phyloP scores from a whole-genome alignment of 2,797 vertebrate species.

The Sebastes baramenuke region DNA sequence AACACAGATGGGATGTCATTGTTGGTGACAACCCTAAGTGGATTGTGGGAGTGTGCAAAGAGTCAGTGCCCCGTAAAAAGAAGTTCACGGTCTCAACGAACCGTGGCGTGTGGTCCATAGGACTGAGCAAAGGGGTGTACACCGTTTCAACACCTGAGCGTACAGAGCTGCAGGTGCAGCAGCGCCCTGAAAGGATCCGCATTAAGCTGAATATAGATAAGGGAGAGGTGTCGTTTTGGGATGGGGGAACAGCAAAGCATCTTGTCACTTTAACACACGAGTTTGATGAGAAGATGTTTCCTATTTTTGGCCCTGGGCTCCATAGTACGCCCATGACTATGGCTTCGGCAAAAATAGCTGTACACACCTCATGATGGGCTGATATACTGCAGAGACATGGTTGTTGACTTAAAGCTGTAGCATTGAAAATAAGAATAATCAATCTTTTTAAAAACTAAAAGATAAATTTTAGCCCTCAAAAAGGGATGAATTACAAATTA shows the following conservation, averaged over 20 bases:
- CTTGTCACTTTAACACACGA: constrained; percentile 62
- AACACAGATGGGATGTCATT: constrained; percentile 85
- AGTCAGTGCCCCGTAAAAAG: constrained; percentile 73
- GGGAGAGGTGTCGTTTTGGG: constrained; percentile 84
- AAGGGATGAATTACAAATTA: background rate
- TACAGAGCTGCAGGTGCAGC: constrained; percentile 63
- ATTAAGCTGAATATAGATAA: constrained; percentile 82
- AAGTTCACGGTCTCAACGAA: constrained; percentile 79
- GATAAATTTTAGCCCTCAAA: background rate
- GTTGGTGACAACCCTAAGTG: constrained; percentile 84
- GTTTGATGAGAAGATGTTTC: constrained; percentile 63
- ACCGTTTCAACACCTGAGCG: constrained; percentile 69
- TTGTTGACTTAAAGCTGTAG: background rate
- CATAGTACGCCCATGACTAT: constrained; percentile 48
- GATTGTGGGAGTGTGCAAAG: constrained; percentile 84
- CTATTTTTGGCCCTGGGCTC: constrained; percentile 74
- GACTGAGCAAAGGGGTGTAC: constrained; percentile 80
- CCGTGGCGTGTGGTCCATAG: constrained; percentile 80
- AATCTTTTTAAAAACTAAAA: background rate
- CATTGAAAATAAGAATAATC: background rate
- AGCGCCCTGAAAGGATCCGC: constrained; percentile 75
- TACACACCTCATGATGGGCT: constrained; percentile 61
- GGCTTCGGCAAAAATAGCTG: constrained; percentile 56
- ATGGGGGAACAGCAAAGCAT: constrained; percentile 69
- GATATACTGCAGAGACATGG: background rate